Percentiles rank a stretch among this genome's conserved stretches.
Evolutionary conservation across 2,797 vertebrate genomes (phyloP).

Genomic region (Lates japonicus): DNA sequence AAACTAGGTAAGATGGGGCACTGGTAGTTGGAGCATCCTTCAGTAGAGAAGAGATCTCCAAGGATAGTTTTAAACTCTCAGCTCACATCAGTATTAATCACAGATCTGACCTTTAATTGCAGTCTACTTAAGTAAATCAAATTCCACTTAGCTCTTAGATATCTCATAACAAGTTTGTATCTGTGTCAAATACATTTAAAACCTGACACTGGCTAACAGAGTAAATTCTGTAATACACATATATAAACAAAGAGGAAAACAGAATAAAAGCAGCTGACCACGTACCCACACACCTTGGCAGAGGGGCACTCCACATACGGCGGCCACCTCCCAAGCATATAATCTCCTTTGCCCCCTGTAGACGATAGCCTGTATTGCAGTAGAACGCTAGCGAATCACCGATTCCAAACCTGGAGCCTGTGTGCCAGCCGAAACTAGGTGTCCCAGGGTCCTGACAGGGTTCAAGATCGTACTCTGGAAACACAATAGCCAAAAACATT

Average conservation of each 20-base stretch:
- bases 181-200: slow-evolving; percentile 14
- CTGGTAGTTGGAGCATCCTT: slow-evolving; percentile 7
- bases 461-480: slow-evolving; percentile 94
- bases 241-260: slow-evolving; percentile 50
- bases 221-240: slow-evolving; percentile 28
- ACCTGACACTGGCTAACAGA: slow-evolving; percentile 9
- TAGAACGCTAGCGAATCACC: slow-evolving; percentile 92
- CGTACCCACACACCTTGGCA: slow-evolving; percentile 99
- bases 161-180: slow-evolving; percentile 28
- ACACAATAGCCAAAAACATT: not conserved
- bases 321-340: slow-evolving; percentile 97
- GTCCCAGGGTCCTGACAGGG: slow-evolving; percentile 95
- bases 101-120: slow-evolving; percentile 22
- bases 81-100: slow-evolving; percentile 29
- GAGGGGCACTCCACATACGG: slow-evolving; percentile 98
- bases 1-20: slow-evolving; percentile 14
- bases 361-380: slow-evolving; percentile 94
- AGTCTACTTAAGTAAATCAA: slow-evolving; percentile 14
- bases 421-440: slow-evolving; percentile 91
- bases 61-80: slow-evolving; percentile 23
- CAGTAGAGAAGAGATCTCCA: slow-evolving; percentile 28
- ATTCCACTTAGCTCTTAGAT: slow-evolving; percentile 17
- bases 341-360: slow-evolving; percentile 92
- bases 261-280: slow-evolving; percentile 97
- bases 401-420: slow-evolving; percentile 92